Evolutionary conservation across 2,797 vertebrate species (phyloP), one percentile per base, ranked within the genome.

Genomic region (Acanthurus tractus): DNA sequence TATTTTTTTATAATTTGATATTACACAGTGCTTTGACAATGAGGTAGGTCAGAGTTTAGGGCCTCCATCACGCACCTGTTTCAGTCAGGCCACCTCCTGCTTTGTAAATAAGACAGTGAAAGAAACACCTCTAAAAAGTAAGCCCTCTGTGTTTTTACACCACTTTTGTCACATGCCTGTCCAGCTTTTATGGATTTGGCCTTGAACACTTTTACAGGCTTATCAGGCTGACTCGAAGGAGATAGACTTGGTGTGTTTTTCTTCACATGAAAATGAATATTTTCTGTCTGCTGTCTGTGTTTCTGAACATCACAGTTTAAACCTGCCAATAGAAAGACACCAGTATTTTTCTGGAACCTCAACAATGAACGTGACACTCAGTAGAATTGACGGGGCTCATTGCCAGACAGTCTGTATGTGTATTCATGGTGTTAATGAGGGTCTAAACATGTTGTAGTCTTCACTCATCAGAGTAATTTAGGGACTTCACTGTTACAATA

Each of bases 31-130:
- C n/a, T 70, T n/a, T 9, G 58, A 44, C 40, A 40, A 63, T n/a
- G 45, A 86, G 89, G 50, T 82, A 13, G 22, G 70, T 58, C 68
- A 83, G 38, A 65, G 63, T 69, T 91, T 71, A 78, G 80, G 62
- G 77, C 67, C 52, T 65, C 14, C 8, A 18, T 22, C 48, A 20
- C 59, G 55, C 25, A 10, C 4, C 46, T 9, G 29, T 63, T 71
- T 20, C 23, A 17, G 46, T 44, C n/a, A 2, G 20, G 63, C 38
- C n/a, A 1, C 69, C 68, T 74, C 58, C 14, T 74, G 22, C 59
- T 79, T 54, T 44, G 38, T 70, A 68, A 48, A 67, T 48, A 25
- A 22, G 1, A 10, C 20, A 11, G 3, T 9, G 9, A 38, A 25
- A 54, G 34, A 23, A 76, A 49, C 15, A 1, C 0, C 0, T 4